Evolutionary conservation across 2,113 vertebrate species (phyloP).

Genomic region (Aspiorhynchus laticeps): DNA sequence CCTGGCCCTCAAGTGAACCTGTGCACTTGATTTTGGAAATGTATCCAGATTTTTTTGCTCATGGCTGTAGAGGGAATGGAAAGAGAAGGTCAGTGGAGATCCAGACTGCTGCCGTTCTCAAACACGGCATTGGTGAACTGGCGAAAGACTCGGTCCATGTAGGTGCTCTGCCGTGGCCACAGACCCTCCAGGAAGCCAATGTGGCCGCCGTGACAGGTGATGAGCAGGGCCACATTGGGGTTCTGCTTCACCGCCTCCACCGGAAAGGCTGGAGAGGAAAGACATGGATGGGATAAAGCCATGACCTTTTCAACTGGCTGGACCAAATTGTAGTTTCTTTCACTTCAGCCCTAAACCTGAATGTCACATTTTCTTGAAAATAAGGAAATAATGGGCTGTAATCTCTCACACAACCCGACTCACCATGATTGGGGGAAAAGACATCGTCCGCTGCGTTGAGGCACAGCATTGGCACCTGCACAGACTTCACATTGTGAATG

Average conservation of each 20-base stretch:
- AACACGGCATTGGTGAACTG: conserved; percentile 93
- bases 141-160: conserved; percentile 98
- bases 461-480: conserved; percentile 95
- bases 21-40: conserved; percentile 48
- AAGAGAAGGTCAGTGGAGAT: conserved; percentile 63
- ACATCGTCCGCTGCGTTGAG: conserved; percentile 96
- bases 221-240: conserved; percentile 92
- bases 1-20: conserved; percentile 12
- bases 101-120: conserved; percentile 85
- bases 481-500: conserved; percentile 85
- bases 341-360: not conserved
- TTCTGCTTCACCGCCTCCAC: conserved; percentile 95
- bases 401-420: conserved; percentile 55
- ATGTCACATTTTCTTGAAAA: not conserved
- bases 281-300: not conserved
- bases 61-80: conserved; percentile 53
- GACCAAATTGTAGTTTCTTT: not conserved
- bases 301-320: not conserved
- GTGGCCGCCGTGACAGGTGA: conserved; percentile 94
- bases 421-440: conserved; percentile 94
- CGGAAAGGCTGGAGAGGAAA: conserved; percentile 84
- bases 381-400: not conserved
- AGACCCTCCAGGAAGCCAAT: conserved; percentile 97
- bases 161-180: conserved; percentile 94
- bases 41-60: conserved; percentile 61